Evolutionary conservation across 1,140 invertebrate species (phyloP).

Genomic region (roundworm (Caenorhabditis elegans)): DNA sequence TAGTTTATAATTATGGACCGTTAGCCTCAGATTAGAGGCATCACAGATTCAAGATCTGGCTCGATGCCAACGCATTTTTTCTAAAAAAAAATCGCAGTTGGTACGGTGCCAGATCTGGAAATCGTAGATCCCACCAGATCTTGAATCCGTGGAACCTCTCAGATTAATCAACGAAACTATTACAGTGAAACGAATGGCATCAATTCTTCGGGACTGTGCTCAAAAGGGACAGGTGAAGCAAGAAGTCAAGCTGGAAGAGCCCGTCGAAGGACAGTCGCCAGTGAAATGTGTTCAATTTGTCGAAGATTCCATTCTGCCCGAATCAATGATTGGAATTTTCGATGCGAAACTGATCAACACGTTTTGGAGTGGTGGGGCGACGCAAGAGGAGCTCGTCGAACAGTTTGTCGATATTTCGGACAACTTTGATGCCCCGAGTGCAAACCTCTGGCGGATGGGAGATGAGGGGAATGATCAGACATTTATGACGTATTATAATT

Average conservation of each 20-base stretch:
- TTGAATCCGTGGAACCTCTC: too few relatives aligned
- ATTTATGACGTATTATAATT: neutral
- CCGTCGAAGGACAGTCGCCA: neutral
- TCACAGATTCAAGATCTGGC: too few relatives aligned
- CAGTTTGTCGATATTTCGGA: neutral
- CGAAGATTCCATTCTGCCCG: neutral
- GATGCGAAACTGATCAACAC: slow-evolving; percentile 24
- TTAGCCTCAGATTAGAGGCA: too few relatives aligned
- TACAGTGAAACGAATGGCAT: slow-evolving; percentile 15
- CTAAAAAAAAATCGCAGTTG: too few relatives aligned
- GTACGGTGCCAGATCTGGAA: too few relatives aligned
- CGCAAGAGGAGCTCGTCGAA: neutral
- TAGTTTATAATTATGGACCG: neutral
- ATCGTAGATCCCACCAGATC: too few relatives aligned
- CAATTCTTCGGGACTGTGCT: neutral
- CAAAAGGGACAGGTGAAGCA: neutral
- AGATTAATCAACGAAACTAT: too few relatives aligned
- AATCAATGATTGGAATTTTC: slow-evolving; percentile 18
- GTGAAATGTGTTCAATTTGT: neutral
- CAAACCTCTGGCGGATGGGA: neutral
- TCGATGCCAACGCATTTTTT: too few relatives aligned
- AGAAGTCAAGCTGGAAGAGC: neutral
- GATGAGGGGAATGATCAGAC: neutral
- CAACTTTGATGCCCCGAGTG: too few relatives aligned
- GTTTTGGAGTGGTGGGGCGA: slow-evolving; percentile 28